Conservation (phyloP, 2,888 invertebrate species). For the Ernsta delagoae region DNA sequence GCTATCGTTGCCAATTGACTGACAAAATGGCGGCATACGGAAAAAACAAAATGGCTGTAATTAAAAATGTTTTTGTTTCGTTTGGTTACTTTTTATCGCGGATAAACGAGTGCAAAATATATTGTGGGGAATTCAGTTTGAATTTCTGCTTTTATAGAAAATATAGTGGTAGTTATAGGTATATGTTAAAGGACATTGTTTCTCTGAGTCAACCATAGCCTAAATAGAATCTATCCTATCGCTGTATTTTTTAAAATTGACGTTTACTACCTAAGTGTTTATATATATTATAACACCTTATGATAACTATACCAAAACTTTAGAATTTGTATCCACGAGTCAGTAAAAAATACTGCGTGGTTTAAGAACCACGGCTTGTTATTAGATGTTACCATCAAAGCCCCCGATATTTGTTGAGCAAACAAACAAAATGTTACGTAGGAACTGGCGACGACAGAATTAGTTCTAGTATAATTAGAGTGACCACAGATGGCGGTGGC, state of each 20-base stretch:
- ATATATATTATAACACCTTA: no score
- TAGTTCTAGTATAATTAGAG: constrained; percentile 27
- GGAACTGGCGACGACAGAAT: constrained; percentile 14
- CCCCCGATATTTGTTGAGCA: constrained; percentile 10
- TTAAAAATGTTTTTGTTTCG: neutral
- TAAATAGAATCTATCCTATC: no score
- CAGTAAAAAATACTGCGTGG: no score
- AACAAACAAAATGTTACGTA: constrained; percentile 14
- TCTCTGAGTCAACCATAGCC: no score
- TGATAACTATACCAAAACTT: no score
- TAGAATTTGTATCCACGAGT: no score
- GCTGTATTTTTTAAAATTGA: no score
- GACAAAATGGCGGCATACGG: neutral
- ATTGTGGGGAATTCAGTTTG: neutral
- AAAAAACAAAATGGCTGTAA: neutral
- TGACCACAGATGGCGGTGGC: constrained; percentile 41
- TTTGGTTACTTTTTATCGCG: neutral
- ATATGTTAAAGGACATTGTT: no score
- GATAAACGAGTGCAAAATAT: neutral
- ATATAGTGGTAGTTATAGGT: no score
- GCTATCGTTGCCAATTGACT: neutral
- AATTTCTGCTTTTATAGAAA: no score
- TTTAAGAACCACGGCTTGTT: no score
- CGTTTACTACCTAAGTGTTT: no score
- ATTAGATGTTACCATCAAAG: neutral